A percentile compares a stretch with the other conserved stretches of the same genome.
Evolutionary conservation across 2,113 vertebrate species (phyloP).

Genomic region (Ginglymostoma cirratum): DNA sequence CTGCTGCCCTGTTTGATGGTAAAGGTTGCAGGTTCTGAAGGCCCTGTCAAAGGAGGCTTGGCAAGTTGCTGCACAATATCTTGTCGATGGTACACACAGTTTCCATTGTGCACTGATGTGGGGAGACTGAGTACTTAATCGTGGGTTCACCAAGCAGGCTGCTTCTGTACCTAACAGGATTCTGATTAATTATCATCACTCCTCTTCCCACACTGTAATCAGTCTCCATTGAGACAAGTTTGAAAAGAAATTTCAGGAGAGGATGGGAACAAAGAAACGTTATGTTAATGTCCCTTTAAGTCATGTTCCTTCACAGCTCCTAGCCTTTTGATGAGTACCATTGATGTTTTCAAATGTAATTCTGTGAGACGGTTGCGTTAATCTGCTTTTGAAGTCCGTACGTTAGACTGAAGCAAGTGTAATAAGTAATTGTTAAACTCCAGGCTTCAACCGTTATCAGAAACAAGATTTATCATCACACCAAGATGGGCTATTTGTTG

Average conservation of each 20-base stretch:
- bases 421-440: constrained; percentile 30
- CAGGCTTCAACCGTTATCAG: constrained; percentile 11
- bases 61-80: neutral
- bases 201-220: neutral
- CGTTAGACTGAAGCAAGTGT: neutral
- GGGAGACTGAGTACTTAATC: neutral
- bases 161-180: neutral
- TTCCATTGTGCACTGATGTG: neutral
- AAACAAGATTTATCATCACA: constrained; percentile 13
- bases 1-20: no score
- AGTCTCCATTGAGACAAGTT: neutral
- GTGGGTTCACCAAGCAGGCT: neutral
- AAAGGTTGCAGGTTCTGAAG: no score
- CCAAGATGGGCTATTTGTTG: neutral
- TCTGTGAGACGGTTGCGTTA: neutral
- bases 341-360: neutral
- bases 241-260: neutral
- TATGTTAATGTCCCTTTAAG: neutral
- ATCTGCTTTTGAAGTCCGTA: constrained; percentile 28
- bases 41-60: no score
- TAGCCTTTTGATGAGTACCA: neutral
- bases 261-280: neutral
- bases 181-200: neutral
- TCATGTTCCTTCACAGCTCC: neutral
- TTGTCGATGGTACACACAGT: neutral